These are phyloP conservation scores for Natator depressus DNA, from an alignment of 2,113 vertebrate genomes.

Conservation along the genomic window DNA sequence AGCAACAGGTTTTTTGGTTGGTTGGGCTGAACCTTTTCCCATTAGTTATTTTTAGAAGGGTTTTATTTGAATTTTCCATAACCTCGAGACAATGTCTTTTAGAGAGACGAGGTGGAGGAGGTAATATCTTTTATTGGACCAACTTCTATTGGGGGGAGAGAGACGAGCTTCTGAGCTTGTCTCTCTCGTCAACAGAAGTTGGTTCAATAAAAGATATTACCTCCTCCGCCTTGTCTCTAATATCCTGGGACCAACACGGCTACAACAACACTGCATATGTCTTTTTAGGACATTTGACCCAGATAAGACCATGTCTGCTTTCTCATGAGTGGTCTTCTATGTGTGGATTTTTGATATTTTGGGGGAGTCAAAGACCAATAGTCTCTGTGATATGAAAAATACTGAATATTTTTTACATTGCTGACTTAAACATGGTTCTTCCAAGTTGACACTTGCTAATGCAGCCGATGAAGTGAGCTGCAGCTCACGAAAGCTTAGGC, in stretches of 20 bases:
- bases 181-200: neutral
- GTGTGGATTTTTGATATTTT: neutral
- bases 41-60: neutral
- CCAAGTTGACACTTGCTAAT: neutral
- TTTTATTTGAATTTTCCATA: neutral
- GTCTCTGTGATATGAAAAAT: neutral
- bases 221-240: neutral
- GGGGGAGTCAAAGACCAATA: neutral
- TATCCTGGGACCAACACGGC: neutral
- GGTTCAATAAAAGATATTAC: neutral
- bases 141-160: neutral
- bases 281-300: neutral
- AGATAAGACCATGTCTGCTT: neutral
- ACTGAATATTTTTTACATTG: neutral
- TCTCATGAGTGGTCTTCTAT: neutral
- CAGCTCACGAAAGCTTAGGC: too few relatives aligned
- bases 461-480: too few relatives aligned
- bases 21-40: accelerated
- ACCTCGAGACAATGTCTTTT: neutral
- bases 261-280: neutral
- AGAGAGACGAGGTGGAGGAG: neutral
- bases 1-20: neutral
- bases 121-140: neutral
- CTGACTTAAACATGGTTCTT: neutral
- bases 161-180: neutral